These are phyloP conservation scores for Torymus texanus DNA, from an alignment of 2,888 invertebrate species.

Conservation along the genomic window DNA sequence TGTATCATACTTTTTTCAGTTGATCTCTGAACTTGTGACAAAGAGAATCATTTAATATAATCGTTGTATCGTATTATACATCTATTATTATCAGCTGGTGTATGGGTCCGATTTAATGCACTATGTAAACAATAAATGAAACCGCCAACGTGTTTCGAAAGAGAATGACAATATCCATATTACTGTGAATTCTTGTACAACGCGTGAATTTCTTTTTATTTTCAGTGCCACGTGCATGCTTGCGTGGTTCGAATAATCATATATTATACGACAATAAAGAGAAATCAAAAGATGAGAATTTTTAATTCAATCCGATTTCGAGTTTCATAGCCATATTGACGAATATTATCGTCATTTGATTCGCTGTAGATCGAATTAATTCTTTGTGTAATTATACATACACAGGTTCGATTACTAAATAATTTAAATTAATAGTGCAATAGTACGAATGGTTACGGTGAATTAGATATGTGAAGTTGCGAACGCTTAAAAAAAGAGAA, in stretches of 20 bases:
- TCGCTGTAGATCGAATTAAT: conserved; percentile 32
- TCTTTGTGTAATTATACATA: neutral
- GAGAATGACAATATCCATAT: conserved; percentile 27
- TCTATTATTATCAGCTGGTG: conserved; percentile 70
- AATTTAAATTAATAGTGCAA: conserved; percentile 12
- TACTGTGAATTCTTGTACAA: conserved; percentile 41
- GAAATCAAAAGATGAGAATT: conserved; percentile 8
- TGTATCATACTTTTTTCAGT: conserved; percentile 39
- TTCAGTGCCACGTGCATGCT: conserved; percentile 12
- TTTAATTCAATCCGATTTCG: conserved; percentile 30
- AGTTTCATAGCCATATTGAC: conserved; percentile 14
- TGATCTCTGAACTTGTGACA: conserved; percentile 24
- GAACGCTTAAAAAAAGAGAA: conserved; percentile 31
- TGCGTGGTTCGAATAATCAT: neutral
- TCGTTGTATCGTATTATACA: conserved; percentile 58
- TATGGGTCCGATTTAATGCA: conserved; percentile 73
- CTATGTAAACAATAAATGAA: conserved; percentile 60
- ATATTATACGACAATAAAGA: conserved; percentile 13
- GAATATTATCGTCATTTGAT: neutral
- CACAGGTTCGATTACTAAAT: conserved; percentile 4
- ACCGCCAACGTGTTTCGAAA: conserved; percentile 31
- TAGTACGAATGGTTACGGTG: conserved; percentile 7
- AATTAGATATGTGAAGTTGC: conserved; percentile 25
- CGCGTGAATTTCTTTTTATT: conserved; percentile 14
- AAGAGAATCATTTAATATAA: conserved; percentile 37